Evolutionary conservation across 1,140 invertebrate species (phyloP).

Genomic region (Aleiodes sp.): DNA sequence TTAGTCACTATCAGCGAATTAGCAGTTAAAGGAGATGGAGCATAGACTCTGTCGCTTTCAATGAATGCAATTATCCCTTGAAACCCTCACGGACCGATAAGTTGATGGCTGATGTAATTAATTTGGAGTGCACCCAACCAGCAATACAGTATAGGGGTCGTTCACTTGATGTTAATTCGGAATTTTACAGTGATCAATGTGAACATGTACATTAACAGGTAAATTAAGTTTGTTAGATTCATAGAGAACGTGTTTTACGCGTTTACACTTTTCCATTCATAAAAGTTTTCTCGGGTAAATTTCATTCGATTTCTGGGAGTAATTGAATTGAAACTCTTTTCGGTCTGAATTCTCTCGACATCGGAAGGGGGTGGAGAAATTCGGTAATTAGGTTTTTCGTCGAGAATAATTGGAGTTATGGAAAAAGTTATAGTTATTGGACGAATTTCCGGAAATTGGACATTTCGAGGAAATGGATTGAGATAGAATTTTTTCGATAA

Average conservation of each 20-base stretch:
- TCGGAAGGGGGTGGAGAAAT: no score
- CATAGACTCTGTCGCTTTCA: neutral
- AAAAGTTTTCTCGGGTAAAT: no score
- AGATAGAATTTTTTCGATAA: no score
- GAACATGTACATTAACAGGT: neutral
- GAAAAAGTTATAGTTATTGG: no score
- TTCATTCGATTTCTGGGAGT: no score
- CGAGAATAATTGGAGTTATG: no score
- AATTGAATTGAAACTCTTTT: no score
- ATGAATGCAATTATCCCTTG: neutral
- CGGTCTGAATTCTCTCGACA: no score
- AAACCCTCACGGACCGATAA: neutral
- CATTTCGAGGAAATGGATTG: no score
- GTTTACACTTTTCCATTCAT: no score
- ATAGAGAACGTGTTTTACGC: neutral
- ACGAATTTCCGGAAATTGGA: no score
- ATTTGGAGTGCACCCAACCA: neutral
- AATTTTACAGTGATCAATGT: neutral
- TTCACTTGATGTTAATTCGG: neutral
- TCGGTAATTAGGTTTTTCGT: no score
- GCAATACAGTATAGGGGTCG: neutral
- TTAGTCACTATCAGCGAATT: neutral
- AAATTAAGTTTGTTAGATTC: neutral
- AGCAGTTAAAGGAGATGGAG: neutral
- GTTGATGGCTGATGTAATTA: slow-evolving; percentile 13